phyloP scores from a whole-genome alignment of 2,113 vertebrate species.

The Scartelaos histophorus region DNA sequence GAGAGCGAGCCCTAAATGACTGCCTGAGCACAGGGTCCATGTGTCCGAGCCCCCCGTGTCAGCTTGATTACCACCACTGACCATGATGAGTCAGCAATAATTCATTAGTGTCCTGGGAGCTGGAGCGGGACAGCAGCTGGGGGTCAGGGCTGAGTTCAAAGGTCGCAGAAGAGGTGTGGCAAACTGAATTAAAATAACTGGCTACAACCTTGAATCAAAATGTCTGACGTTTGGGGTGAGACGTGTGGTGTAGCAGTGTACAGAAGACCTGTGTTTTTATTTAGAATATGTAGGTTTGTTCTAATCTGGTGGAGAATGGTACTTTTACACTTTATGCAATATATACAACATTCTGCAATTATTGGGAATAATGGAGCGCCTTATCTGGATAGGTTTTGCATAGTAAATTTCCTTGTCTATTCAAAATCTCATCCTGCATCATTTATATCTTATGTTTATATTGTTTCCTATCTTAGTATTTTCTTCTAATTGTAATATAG shows the following conservation, averaged over 20 bases:
- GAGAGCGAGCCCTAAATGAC: conserved; percentile 57
- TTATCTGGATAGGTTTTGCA: neutral
- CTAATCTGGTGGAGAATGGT: neutral
- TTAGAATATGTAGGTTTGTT: conserved; percentile 20
- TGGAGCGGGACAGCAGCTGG: conserved; percentile 40
- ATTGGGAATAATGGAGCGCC: neutral
- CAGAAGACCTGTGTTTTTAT: conserved; percentile 30
- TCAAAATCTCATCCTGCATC: neutral
- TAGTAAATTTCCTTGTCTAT: neutral
- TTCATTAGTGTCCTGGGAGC: conserved; percentile 57
- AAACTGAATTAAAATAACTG: conserved; percentile 61
- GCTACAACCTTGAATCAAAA: conserved; percentile 45
- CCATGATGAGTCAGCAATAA: conserved; percentile 75
- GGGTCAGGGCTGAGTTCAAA: conserved; percentile 50
- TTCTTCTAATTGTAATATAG: neutral
- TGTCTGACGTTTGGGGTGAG: conserved; percentile 56
- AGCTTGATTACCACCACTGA: conserved; percentile 63
- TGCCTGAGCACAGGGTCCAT: conserved; percentile 47
- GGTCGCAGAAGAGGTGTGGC: conserved; percentile 55
- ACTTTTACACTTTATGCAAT: neutral
- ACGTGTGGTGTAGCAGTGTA: conserved; percentile 26
- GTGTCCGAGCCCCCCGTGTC: conserved; percentile 56
- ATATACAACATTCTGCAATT: neutral
- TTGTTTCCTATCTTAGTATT: neutral
- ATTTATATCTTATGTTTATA: neutral